Evolutionary conservation across 2,888 invertebrate species (phyloP), one percentile per base, ranked within the genome.

Genomic region (Therioaphis trifolii): DNA sequence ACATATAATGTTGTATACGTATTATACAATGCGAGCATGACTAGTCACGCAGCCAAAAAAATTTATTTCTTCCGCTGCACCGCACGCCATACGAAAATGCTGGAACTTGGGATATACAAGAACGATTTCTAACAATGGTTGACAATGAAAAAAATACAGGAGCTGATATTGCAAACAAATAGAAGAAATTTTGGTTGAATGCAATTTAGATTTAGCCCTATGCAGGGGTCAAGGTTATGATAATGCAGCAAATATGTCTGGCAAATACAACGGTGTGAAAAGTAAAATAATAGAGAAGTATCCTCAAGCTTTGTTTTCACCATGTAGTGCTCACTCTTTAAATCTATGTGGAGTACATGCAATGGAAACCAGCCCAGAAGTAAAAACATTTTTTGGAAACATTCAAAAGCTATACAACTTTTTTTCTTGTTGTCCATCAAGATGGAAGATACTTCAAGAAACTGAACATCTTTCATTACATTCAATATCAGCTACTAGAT

Each of bases 391-490:
- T n/a, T 66, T 66, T 66, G 63, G 63, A 66, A 66, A 66, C 63
- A 66, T 66, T 66, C 63, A 66, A 66, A 66, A 66, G 63, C 35
- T 35, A 66, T 66, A n/a, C 63, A 66, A 66, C 18, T 29, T 66
- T 35, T 66, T 66, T 66, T 66, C 35, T 66, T 66, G 63, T 66
- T 35, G 63, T 35, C 63, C 63, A 35, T n/a, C 35, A n/a, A 18
- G 63, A 66, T 66, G 63, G 63, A 66, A 66, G 63, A 66, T 66
- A 66, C 63, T 66, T 66, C n/a, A 66, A 66, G 63, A 66, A 66
- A 66, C 63, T 35, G 63, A 29, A 21, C 58, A 58, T 24, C 29
- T 63, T 63, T 63, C 63, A 63, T 4, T 63, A 15, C 14, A 63
- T 29, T 66, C 35, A 66, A 66, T 66, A 66, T 66, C 35, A 35